Evolutionary conservation across 2,797 vertebrate species (phyloP).

Genomic region (Philypnodon macrostomus): DNA sequence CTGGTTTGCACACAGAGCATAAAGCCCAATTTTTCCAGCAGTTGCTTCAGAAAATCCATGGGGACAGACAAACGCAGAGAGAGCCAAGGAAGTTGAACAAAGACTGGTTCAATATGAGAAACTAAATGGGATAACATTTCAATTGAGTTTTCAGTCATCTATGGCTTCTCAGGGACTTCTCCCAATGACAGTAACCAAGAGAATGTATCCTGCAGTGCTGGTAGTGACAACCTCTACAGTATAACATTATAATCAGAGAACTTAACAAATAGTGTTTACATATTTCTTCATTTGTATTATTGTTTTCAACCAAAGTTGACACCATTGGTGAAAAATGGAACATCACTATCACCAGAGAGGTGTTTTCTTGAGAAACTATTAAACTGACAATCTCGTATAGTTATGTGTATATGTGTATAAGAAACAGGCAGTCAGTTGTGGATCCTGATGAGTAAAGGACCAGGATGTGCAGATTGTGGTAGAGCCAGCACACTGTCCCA

Average conservation of each 20-base stretch:
- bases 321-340: too few species aligned
- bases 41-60: conserved; percentile 52
- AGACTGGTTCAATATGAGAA: conserved; percentile 38
- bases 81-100: conserved; percentile 21
- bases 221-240: not conserved
- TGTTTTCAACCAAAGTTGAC: too few species aligned
- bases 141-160: conserved; percentile 59
- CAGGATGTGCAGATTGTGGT: conserved; percentile 34
- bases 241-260: conserved; percentile 5
- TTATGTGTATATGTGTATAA: conserved; percentile 1
- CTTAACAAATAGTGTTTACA: not conserved
- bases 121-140: conserved; percentile 56
- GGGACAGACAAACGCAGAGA: conserved; percentile 25
- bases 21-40: conserved; percentile 38
- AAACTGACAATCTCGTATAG: too few species aligned
- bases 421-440: conserved; percentile 31
- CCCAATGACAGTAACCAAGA: conserved; percentile 9
- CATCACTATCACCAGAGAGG: too few species aligned
- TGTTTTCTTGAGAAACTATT: too few species aligned
- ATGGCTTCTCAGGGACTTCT: conserved; percentile 47
- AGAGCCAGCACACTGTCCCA: conserved; percentile 13
- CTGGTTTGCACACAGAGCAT: conserved; percentile 52
- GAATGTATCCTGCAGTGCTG: not conserved
- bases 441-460: conserved; percentile 23
- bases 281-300: too few species aligned